Evolutionary conservation across 2,888 invertebrate genomes (phyloP).

Genomic region (Crocallis elinguaria): DNA sequence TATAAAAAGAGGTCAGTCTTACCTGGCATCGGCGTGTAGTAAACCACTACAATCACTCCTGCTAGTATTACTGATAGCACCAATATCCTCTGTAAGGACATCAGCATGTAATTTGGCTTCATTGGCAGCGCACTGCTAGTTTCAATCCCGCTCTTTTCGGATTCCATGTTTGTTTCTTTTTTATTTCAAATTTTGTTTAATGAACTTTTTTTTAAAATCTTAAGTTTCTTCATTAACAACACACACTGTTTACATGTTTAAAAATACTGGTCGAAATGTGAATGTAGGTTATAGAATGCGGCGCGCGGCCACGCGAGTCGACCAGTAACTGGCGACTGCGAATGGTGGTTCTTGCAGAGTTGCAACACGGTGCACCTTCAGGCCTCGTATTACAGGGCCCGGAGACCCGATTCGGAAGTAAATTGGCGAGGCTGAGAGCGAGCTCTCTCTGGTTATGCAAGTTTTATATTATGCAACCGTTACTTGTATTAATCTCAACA

Average conservation of each 20-base stretch:
- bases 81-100: slow-evolving; percentile 87
- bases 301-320: slow-evolving; percentile 71
- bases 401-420: slow-evolving; percentile 70
- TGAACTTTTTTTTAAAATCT: neutral
- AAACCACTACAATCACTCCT: slow-evolving; percentile 88
- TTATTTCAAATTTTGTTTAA: slow-evolving; percentile 23
- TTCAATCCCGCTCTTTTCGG: slow-evolving; percentile 59
- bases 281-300: slow-evolving; percentile 33
- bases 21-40: slow-evolving; percentile 90
- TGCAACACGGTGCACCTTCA: slow-evolving; percentile 56
- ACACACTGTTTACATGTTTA: slow-evolving; percentile 51
- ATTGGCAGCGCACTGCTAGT: slow-evolving; percentile 51
- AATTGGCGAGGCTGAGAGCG: slow-evolving; percentile 56
- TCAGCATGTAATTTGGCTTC: slow-evolving; percentile 82
- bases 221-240: slow-evolving; percentile 7
- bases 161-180: slow-evolving; percentile 56
- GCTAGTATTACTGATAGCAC: slow-evolving; percentile 87
- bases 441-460: slow-evolving; percentile 74
- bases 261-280: slow-evolving; percentile 21
- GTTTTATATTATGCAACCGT: slow-evolving; percentile 63
- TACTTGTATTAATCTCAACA: slow-evolving; percentile 38
- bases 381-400: slow-evolving; percentile 35
- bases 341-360: slow-evolving; percentile 40
- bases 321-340: slow-evolving; percentile 74
- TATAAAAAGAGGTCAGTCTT: slow-evolving; percentile 7